Evolutionary conservation across 2,113 vertebrate genomes (phyloP).

Genomic region (Atrichornis clamosus): DNA sequence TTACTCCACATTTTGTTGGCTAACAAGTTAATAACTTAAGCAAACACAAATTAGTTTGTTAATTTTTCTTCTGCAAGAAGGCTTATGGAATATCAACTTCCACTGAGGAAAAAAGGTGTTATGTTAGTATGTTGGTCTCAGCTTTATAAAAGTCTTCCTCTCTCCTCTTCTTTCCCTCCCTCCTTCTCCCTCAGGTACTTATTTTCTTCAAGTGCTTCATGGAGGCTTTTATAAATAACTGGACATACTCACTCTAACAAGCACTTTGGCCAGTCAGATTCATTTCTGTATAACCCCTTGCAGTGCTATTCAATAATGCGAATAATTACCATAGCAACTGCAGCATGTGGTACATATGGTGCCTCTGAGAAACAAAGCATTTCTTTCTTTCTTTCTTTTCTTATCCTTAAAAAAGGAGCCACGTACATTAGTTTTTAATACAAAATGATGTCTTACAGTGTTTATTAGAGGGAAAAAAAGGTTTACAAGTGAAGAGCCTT

Average conservation of each 20-base stretch:
- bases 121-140: neutral
- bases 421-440: slow-evolving; percentile 62
- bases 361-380: slow-evolving; percentile 73
- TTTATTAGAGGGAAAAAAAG: slow-evolving; percentile 35
- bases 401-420: slow-evolving; percentile 5
- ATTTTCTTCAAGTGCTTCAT: slow-evolving; percentile 55
- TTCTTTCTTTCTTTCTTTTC: slow-evolving; percentile 32
- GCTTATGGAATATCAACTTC: neutral
- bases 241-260: slow-evolving; percentile 56
- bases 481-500: slow-evolving; percentile 13
- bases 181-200: neutral
- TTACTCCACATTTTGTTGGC: neutral
- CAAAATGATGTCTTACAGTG: slow-evolving; percentile 54
- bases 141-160: neutral
- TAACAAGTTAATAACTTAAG: neutral
- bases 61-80: neutral
- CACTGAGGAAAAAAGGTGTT: neutral
- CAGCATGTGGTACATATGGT: slow-evolving; percentile 67
- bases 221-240: slow-evolving; percentile 72
- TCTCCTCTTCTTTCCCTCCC: neutral
- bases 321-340: slow-evolving; percentile 82
- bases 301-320: slow-evolving; percentile 73
- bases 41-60: neutral
- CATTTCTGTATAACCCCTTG: slow-evolving; percentile 71
- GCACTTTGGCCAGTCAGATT: slow-evolving; percentile 67